Evolutionary conservation across 2,797 vertebrate species (phyloP).

Genomic region (Tenualosa thibaudeaui): DNA sequence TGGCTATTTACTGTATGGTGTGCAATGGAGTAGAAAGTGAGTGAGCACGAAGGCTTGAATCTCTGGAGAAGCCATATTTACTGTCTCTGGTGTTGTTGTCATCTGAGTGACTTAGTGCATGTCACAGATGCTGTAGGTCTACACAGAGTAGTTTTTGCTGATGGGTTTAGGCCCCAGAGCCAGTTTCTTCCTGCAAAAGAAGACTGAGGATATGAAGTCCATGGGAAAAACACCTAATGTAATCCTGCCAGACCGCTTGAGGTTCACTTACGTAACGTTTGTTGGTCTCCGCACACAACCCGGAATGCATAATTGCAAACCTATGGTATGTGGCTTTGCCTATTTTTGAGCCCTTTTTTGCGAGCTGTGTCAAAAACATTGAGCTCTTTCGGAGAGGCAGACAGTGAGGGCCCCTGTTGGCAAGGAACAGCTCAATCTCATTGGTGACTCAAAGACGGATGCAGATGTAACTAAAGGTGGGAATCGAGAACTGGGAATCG

Average conservation of each 20-base stretch:
- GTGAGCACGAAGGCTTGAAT: not conserved
- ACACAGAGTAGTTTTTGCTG: not conserved
- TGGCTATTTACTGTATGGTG: too few species aligned
- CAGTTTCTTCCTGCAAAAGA: not conserved
- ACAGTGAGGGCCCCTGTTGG: not conserved
- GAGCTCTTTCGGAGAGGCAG: conserved; percentile 8
- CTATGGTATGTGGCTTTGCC: not conserved
- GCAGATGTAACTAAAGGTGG: not conserved
- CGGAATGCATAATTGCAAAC: not conserved
- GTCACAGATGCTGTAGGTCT: not conserved
- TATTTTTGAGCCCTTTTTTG: not conserved
- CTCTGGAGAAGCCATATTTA: not conserved
- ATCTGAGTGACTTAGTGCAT: not conserved
- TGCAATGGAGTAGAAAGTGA: not conserved
- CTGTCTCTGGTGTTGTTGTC: not conserved
- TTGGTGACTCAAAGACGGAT: not conserved
- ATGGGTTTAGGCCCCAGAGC: not conserved
- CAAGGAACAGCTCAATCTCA: conserved; percentile 49
- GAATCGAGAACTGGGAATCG: too few species aligned
- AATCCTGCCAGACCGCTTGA: conserved; percentile 9
- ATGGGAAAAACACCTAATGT: conserved; percentile 4
- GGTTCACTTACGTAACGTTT: not conserved
- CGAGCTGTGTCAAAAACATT: not conserved
- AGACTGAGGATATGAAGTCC: not conserved
- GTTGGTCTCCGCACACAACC: not conserved